These are phyloP conservation scores for Origma solitaria DNA, from an alignment of 2,113 vertebrate species.

Conservation along the genomic window DNA sequence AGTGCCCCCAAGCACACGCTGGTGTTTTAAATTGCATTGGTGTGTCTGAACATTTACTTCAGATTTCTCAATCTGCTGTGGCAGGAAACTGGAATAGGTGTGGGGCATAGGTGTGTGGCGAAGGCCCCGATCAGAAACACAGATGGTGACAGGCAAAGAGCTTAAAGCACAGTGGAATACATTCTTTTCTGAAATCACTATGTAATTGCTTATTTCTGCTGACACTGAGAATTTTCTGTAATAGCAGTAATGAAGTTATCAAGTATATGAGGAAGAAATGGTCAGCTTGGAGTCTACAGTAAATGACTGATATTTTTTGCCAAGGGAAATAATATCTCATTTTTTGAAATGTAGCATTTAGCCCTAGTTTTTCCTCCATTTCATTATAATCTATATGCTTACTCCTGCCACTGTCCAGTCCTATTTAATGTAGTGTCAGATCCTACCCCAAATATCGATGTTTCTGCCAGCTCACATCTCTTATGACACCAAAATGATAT, in stretches of 20 bases:
- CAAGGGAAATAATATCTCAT: background rate
- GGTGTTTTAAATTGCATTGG: background rate
- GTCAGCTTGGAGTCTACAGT: background rate
- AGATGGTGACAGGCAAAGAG: background rate
- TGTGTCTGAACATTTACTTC: background rate
- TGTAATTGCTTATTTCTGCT: constrained; percentile 3
- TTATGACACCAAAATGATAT: background rate
- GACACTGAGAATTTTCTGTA: background rate
- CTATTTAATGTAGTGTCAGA: background rate
- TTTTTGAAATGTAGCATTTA: background rate
- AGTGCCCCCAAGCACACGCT: background rate
- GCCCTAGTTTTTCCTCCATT: background rate
- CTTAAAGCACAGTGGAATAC: background rate
- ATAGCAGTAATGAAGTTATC: background rate
- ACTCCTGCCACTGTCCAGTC: background rate
- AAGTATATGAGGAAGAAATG: background rate
- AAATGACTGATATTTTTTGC: background rate
- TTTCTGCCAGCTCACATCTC: background rate
- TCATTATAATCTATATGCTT: background rate
- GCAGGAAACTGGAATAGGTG: background rate
- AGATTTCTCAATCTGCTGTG: background rate
- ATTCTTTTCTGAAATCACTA: background rate
- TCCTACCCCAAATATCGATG: background rate
- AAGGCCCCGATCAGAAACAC: background rate
- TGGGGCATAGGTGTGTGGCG: background rate